Evolutionary conservation across 1,140 invertebrate species (phyloP).

Genomic region (Ips nitidus): DNA sequence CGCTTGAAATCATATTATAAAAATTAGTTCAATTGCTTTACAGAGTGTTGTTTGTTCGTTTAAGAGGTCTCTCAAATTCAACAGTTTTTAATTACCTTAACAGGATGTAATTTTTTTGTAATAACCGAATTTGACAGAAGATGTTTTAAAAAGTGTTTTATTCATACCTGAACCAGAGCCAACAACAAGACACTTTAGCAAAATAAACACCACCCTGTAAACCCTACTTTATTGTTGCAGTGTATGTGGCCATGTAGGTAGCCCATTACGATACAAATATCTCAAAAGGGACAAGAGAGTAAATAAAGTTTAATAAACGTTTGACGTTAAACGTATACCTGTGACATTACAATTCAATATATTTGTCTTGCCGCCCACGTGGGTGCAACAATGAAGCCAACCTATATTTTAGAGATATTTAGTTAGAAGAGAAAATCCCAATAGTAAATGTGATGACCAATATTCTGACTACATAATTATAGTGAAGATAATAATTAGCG

Average conservation of each 20-base stretch:
- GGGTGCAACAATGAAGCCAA: too few species aligned
- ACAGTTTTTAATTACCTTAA: too few species aligned
- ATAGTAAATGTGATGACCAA: too few species aligned
- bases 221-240: background rate
- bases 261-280: conserved; percentile 14
- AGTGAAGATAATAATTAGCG: too few species aligned
- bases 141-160: background rate
- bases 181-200: background rate
- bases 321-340: conserved; percentile 7
- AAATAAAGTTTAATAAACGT: conserved; percentile 17
- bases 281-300: conserved; percentile 18
- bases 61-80: too few species aligned
- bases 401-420: too few species aligned
- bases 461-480: too few species aligned
- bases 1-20: conserved; percentile 12
- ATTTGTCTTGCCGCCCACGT: background rate
- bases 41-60: background rate
- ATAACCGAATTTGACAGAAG: background rate
- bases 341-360: conserved; percentile 14
- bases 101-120: too few species aligned
- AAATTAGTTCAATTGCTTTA: conserved; percentile 27
- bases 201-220: background rate
- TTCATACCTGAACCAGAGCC: background rate
- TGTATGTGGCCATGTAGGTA: conserved; percentile 15
- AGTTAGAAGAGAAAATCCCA: too few species aligned